Conservation (phyloP, 1,140 invertebrate genomes). For the Mycetomoellerius zeteki region DNA sequence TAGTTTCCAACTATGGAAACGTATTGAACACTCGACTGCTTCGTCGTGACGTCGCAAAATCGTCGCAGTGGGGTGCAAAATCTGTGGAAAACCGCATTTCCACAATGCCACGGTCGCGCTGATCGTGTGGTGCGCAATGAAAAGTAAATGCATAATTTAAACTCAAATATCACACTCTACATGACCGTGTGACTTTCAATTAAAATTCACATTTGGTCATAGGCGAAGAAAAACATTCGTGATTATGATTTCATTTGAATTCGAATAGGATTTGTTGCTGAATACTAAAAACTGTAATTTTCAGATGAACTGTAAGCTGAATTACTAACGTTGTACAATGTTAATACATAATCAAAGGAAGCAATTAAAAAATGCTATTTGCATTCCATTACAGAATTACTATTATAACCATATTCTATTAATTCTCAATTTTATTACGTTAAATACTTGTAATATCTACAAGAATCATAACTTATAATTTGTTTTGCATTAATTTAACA, state of each 20-base stretch:
- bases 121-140: background rate
- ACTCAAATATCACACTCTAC: conserved; percentile 19
- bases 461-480: background rate
- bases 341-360: background rate
- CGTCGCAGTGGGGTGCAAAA: conserved; percentile 63
- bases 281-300: conserved; percentile 9
- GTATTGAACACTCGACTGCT: conserved; percentile 74
- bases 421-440: background rate
- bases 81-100: conserved; percentile 62
- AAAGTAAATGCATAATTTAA: conserved; percentile 55
- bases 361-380: background rate
- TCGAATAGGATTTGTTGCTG: background rate
- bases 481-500: background rate
- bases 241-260: background rate
- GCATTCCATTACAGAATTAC: background rate
- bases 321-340: background rate
- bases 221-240: background rate
- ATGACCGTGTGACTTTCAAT: conserved; percentile 6
- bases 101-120: conserved; percentile 25
- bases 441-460: background rate
- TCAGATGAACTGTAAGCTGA: background rate
- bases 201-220: background rate
- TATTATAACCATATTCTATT: background rate
- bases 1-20: conserved; percentile 69
- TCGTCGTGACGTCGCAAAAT: conserved; percentile 56